These are phyloP conservation scores for Tipula helvola DNA, from an alignment of 2,888 invertebrate genomes.

Conservation along the genomic window DNA sequence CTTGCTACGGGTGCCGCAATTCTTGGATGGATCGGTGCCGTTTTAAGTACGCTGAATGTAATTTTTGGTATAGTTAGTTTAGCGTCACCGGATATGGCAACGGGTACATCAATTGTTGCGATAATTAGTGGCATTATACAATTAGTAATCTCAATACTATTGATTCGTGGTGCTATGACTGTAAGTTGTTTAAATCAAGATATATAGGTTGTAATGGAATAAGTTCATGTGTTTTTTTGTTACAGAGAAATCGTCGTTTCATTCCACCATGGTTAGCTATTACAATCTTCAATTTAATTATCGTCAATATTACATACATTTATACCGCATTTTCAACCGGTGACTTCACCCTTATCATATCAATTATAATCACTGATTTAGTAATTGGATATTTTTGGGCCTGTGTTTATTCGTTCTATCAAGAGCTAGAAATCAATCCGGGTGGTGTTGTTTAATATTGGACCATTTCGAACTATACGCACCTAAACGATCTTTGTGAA, in stretches of 20 bases:
- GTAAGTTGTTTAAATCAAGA: background rate
- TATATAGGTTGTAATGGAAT: background rate
- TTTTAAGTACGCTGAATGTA: background rate
- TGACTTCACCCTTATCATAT: background rate
- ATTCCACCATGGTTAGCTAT: background rate
- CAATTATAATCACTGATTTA: background rate
- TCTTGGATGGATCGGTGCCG: background rate
- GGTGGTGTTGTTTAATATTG: background rate
- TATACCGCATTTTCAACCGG: background rate
- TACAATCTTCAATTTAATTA: background rate
- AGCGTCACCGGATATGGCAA: background rate
- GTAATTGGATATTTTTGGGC: background rate
- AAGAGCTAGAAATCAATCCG: background rate
- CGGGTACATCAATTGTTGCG: background rate
- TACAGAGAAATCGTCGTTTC: background rate
- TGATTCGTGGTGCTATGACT: background rate
- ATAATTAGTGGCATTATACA: background rate
- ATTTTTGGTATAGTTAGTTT: background rate
- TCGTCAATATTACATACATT: background rate
- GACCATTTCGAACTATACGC: too few species aligned
- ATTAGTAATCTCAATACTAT: background rate
- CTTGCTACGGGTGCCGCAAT: background rate
- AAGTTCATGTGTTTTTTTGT: background rate
- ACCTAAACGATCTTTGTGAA: too few species aligned
- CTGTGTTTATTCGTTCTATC: background rate